A percentile compares a stretch with the other conserved stretches of the same genome.
Conservation (phyloP, 64 coral and sea anemone genomes). For the Stichodactyla helianthus region DNA sequence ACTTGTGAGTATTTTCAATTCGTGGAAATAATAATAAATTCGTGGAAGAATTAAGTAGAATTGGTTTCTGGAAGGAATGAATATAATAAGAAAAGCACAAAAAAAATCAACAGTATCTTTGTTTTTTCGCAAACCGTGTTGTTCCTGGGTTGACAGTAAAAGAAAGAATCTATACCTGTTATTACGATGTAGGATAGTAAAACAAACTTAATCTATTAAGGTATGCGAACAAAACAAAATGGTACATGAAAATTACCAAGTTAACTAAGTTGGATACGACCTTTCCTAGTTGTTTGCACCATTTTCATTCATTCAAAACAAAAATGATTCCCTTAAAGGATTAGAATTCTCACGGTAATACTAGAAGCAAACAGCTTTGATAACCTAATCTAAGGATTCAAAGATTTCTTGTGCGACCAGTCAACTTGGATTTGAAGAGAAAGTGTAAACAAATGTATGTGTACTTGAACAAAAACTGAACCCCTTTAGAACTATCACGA, state of each 20-base stretch:
- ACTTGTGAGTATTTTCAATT: neutral
- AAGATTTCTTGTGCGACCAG: conserved; percentile 18
- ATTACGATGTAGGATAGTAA: neutral
- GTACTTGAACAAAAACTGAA: neutral
- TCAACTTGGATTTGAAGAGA: neutral
- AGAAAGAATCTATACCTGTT: neutral
- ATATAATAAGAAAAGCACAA: neutral
- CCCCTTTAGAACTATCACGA: neutral
- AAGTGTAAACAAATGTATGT: neutral
- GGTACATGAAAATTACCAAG: neutral
- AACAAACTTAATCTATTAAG: neutral
- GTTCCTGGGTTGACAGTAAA: neutral
- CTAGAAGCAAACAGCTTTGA: conserved; percentile 3
- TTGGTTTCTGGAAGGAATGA: no score
- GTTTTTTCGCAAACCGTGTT: neutral
- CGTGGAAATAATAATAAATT: no score
- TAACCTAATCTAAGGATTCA: conserved; percentile 19
- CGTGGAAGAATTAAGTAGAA: no score
- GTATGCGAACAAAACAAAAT: conserved; percentile 3
- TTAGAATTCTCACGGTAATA: neutral
- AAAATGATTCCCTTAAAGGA: neutral
- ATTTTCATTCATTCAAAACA: neutral
- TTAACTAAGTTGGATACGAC: neutral
- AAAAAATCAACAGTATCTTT: neutral
- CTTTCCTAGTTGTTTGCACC: neutral